phyloP scores from a whole-genome alignment of 1,140 invertebrate genomes.

The Anastrepha obliqua region DNA sequence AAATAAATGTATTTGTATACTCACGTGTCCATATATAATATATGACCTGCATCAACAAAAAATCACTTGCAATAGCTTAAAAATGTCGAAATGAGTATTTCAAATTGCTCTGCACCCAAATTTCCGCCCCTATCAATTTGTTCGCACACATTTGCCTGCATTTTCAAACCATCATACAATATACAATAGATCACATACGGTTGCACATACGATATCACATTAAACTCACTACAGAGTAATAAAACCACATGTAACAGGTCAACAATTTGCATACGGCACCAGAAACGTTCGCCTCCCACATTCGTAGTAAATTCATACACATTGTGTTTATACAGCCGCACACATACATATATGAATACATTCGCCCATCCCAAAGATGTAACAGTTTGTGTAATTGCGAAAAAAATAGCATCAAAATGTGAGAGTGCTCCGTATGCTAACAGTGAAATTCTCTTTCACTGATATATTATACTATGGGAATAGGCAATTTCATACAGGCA shows the following conservation, averaged over 20 bases:
- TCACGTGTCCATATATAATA: no score
- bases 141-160: not conserved
- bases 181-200: not conserved
- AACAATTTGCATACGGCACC: constrained; percentile 11
- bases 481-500: constrained; percentile 8
- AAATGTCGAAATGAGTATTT: no score
- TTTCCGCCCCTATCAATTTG: no score
- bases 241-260: constrained; percentile 8
- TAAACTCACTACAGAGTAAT: not conserved
- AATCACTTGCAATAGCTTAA: no score
- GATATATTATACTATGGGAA: not conserved
- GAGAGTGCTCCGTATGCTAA: not conserved
- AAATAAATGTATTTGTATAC: no score
- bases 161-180: not conserved
- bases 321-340: not conserved
- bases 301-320: not conserved
- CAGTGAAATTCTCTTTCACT: not conserved
- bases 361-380: not conserved
- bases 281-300: not conserved
- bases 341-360: no score
- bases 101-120: no score
- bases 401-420: not conserved
- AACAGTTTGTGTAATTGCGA: not conserved
- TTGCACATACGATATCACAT: not conserved
- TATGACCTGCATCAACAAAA: no score